Evolutionary conservation across 2,113 vertebrate species (phyloP).

Genomic region (Epinephelus lanceolatus): DNA sequence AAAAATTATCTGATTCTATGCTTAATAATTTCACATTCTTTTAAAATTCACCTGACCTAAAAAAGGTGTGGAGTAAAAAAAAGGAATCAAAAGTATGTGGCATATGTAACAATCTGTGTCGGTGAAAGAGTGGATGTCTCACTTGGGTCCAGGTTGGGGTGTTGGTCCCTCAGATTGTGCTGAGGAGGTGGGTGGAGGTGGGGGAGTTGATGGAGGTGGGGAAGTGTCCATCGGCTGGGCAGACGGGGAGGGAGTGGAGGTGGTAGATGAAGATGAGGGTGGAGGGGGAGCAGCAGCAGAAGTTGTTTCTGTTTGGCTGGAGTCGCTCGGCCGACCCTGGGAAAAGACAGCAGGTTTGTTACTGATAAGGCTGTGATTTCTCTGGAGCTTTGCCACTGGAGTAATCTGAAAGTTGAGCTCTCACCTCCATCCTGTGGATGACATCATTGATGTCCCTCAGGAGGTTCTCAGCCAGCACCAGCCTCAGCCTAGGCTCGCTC

Average conservation of each 20-base stretch:
- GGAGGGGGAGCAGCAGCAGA: conserved; percentile 58
- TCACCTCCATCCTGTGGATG: conserved; percentile 90
- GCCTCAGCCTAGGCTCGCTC: conserved; percentile 92
- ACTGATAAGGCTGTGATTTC: not conserved
- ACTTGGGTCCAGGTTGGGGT: conserved; percentile 82
- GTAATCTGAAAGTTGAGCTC: not conserved
- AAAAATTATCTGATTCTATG: not conserved
- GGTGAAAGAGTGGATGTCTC: not conserved
- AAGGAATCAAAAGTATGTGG: not conserved
- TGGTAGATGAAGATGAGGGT: conserved; percentile 78
- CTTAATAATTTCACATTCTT: not conserved
- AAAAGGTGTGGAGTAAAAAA: not conserved
- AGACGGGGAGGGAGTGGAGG: conserved; percentile 82
- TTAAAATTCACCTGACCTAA: not conserved
- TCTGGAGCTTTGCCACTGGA: not conserved
- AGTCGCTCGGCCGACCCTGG: conserved; percentile 73
- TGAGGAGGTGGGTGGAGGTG: conserved; percentile 75
- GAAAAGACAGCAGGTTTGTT: conserved; percentile 17
- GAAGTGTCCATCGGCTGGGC: conserved; percentile 86
- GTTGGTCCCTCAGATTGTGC: conserved; percentile 80
- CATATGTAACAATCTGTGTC: not conserved
- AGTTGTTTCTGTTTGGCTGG: conserved; percentile 71
- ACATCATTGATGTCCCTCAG: conserved; percentile 89
- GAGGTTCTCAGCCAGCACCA: conserved; percentile 92
- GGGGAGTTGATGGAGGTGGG: conserved; percentile 80